phyloP scores from a whole-genome alignment of 2,888 invertebrate genomes.

The Eupithecia pulchellata region DNA sequence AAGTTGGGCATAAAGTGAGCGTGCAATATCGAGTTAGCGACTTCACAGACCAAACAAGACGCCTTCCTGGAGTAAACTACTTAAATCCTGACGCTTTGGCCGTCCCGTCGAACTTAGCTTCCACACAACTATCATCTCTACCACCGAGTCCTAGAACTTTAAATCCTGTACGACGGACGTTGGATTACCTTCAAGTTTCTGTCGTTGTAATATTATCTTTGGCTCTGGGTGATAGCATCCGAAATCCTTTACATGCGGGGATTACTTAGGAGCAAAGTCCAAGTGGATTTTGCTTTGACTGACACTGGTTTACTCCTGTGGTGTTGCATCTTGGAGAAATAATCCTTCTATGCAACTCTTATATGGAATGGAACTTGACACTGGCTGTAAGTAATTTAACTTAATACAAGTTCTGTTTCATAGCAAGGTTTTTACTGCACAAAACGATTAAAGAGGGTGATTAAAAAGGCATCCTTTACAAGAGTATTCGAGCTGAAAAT shows the following conservation, averaged over 20 bases:
- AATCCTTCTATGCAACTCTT: background rate
- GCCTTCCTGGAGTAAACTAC: constrained; percentile 73
- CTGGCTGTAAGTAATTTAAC: background rate
- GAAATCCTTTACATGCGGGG: constrained; percentile 48
- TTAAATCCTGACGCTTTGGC: constrained; percentile 76
- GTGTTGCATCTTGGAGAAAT: constrained; percentile 15
- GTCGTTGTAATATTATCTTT: constrained; percentile 46
- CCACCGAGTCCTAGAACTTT: constrained; percentile 36
- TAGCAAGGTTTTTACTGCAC: background rate
- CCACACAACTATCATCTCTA: constrained; percentile 51
- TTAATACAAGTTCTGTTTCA: no score
- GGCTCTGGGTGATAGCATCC: constrained; percentile 31
- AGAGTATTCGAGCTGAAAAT: background rate
- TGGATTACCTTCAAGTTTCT: constrained; percentile 19
- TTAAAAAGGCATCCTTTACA: background rate
- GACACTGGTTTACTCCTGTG: constrained; percentile 50
- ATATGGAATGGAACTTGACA: background rate
- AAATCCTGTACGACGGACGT: constrained; percentile 27
- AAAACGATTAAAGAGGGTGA: background rate
- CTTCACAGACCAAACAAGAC: constrained; percentile 73
- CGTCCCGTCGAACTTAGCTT: constrained; percentile 54
- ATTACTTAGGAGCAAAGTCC: constrained; percentile 53
- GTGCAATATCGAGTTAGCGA: constrained; percentile 81
- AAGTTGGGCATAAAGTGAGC: constrained; percentile 70
- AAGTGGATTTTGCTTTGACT: constrained; percentile 66